Evolutionary conservation across 2,888 invertebrate species (phyloP).

Genomic region (Eurois occulta): DNA sequence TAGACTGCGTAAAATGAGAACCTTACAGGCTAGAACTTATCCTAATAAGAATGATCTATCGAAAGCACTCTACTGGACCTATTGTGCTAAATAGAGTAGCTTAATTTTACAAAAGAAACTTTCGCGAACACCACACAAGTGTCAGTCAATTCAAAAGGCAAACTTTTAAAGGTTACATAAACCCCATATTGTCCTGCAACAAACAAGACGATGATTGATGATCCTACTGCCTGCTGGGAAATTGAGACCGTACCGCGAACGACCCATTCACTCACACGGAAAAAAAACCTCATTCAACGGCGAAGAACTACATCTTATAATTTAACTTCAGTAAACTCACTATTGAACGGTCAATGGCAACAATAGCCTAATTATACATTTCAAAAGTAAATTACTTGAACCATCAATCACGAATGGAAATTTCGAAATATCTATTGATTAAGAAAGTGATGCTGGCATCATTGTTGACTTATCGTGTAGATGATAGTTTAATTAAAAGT

Average conservation of each 20-base stretch:
- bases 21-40: not conserved
- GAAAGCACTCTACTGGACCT: not conserved
- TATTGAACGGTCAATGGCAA: conserved; percentile 77
- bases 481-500: conserved; percentile 57
- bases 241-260: conserved; percentile 75
- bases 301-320: conserved; percentile 68
- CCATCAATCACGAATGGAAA: conserved; percentile 80
- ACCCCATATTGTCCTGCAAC: conserved; percentile 79
- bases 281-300: conserved; percentile 75
- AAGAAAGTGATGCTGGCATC: conserved; percentile 34
- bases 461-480: conserved; percentile 47
- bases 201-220: conserved; percentile 87
- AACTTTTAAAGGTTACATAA: conserved; percentile 69
- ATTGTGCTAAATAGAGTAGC: conserved; percentile 4
- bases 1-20: not conserved
- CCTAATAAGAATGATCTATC: not conserved
- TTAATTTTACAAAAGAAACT: conserved; percentile 36
- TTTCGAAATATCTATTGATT: conserved; percentile 64
- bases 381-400: conserved; percentile 78
- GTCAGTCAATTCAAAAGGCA: conserved; percentile 42
- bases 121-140: conserved; percentile 46
- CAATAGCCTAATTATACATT: conserved; percentile 86
- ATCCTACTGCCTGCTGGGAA: conserved; percentile 73
- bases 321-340: conserved; percentile 75
- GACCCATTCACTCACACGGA: conserved; percentile 74